phyloP scores from a whole-genome alignment of 1,140 invertebrate species.

The Diachasmimorpha longicaudata region DNA sequence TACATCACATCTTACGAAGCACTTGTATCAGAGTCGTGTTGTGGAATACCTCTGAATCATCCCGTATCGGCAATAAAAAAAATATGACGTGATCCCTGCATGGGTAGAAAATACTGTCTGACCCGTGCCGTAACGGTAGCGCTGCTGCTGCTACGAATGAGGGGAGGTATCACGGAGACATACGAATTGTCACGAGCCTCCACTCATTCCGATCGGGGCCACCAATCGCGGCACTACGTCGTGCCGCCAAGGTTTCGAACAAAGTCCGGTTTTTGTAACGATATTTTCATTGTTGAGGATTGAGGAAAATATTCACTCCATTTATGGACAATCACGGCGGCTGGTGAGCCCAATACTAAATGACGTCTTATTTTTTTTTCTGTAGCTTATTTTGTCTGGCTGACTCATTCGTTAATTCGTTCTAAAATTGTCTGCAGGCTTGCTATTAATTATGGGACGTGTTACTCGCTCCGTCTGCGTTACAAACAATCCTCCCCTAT shows the following conservation, averaged over 20 bases:
- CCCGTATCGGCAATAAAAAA: neutral
- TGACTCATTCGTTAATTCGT: no score
- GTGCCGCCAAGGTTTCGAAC: neutral
- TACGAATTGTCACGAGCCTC: neutral
- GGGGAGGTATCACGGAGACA: neutral
- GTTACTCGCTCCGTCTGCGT: no score
- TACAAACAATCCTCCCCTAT: no score
- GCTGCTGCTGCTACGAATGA: neutral
- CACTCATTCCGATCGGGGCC: neutral
- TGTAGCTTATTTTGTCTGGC: no score
- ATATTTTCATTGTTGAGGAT: no score
- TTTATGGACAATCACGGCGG: no score
- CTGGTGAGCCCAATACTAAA: no score
- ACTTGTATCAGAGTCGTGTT: neutral
- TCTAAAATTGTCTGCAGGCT: no score
- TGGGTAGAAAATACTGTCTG: conserved; percentile 23
- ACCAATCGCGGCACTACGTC: neutral
- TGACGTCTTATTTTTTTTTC: no score
- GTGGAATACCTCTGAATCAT: neutral
- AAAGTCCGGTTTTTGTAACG: neutral
- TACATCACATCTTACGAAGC: neutral
- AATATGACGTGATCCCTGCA: neutral
- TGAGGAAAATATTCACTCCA: no score
- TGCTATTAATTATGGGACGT: no score
- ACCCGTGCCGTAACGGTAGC: conserved; percentile 17